Evolutionary conservation across 2,797 vertebrate species (phyloP), one percentile per base, ranked within the genome.

Genomic region (Taenioides sp.): DNA sequence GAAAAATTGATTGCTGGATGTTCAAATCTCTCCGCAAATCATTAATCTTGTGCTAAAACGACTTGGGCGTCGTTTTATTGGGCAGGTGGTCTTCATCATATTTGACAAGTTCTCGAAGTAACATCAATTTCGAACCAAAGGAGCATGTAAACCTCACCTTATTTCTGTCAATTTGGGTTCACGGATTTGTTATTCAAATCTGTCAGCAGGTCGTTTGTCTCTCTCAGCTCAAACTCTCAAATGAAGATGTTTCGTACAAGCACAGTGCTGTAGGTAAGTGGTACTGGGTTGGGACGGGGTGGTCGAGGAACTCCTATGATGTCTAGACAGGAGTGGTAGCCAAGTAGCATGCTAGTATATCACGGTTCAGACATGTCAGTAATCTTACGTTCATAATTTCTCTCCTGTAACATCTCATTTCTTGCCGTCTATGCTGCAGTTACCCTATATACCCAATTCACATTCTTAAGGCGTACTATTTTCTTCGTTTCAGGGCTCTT

Each of bases 11-110:
- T 79, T 43, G 61, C 40, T n/a, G 67, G 74, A 73, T 72, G 47
- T 85, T 81, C 60, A 71, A 58, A 84, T 78, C 65, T 77, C 71
- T 79, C 31, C 0, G 67, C 77, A 77, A 87, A 77, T 70, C 61
- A 2, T 82, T 71, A 55, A 69, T 83, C 77, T 80, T 69, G n/a
- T 52, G 82, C 49, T 50, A 83, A 77, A 67, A 49, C 31, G 79
- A 60, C 69, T 49, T 69, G 2, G 10, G 64, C 60, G 22, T 52
- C 71, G 78, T 1, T 23, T 22, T 71, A 54, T 18, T 28, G 61
- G 59, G 70, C 70, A 80, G 70, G 72, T 82, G 75, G 69, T 74
- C 50, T 69, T 47, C 66, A 43, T 66, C 77, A 75, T 28, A 47
- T 58, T 66, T 68, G 72, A 71, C 71, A 65, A 49, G 14, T 65